A percentile compares a stretch with the other conserved stretches of the same genome.
Evolutionary conservation across 1,140 invertebrate species (phyloP).

Genomic region (Tetramorium alpestre): DNA sequence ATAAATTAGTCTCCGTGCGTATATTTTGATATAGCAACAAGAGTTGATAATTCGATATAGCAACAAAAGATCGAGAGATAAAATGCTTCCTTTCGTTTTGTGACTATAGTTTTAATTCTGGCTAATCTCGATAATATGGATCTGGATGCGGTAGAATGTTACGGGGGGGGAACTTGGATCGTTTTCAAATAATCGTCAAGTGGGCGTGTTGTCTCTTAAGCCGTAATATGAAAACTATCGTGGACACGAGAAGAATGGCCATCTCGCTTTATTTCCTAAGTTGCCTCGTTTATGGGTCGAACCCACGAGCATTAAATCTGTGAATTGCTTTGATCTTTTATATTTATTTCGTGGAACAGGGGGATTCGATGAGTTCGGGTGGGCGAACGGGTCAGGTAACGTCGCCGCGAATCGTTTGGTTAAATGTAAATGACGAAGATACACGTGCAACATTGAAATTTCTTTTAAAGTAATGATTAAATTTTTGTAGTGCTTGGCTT

Average conservation of each 20-base stretch:
- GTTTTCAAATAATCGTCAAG: constrained; percentile 38
- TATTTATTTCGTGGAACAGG: constrained; percentile 69
- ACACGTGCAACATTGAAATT: constrained; percentile 10
- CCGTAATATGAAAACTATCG: constrained; percentile 48
- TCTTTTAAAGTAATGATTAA: neutral
- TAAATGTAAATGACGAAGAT: constrained; percentile 64
- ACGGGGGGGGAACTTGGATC: constrained; percentile 1
- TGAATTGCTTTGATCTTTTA: constrained; percentile 71
- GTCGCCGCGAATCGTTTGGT: constrained; percentile 49
- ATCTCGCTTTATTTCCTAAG: constrained; percentile 67
- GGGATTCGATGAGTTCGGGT: constrained; percentile 65
- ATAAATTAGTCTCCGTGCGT: neutral
- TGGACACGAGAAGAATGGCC: constrained; percentile 30
- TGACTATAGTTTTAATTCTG: neutral
- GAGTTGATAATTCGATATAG: neutral
- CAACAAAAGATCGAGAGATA: neutral
- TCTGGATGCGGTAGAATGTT: constrained; percentile 8
- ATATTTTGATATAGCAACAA: neutral
- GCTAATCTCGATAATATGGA: constrained; percentile 37
- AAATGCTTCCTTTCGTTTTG: neutral
- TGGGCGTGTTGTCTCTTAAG: constrained; percentile 70
- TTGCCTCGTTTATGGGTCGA: constrained; percentile 64
- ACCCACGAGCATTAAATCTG: constrained; percentile 63
- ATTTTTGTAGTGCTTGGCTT: neutral
- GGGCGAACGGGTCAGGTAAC: constrained; percentile 68